These are phyloP conservation scores for Danio kyathit DNA, from an alignment of 2,797 vertebrate species.

Conservation along the genomic window DNA sequence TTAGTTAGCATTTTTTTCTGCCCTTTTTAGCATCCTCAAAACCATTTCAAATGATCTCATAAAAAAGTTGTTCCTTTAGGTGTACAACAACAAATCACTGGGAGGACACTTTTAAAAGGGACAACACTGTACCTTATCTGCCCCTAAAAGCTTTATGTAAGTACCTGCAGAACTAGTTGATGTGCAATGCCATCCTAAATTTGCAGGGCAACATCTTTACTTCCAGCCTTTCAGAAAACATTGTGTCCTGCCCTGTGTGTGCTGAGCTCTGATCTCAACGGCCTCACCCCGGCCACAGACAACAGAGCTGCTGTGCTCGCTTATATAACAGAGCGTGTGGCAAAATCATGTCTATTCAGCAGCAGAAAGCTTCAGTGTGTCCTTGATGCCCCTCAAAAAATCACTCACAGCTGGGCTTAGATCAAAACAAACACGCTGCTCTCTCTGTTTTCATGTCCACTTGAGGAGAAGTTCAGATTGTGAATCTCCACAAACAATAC, in stretches of 20 bases:
- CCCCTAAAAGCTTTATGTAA: background rate
- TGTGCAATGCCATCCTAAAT: background rate
- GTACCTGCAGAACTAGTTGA: background rate
- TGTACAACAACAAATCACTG: background rate
- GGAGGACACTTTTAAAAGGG: background rate
- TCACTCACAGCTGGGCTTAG: background rate
- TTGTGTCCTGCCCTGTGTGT: slow-evolving; percentile 1
- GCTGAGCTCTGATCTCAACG: slow-evolving; percentile 12
- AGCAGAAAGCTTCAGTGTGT: slow-evolving; percentile 10
- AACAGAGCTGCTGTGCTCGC: slow-evolving; percentile 15
- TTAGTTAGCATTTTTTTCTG: too few relatives aligned
- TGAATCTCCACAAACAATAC: slow-evolving; percentile 15
- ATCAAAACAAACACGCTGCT: background rate
- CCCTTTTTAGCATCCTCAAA: background rate
- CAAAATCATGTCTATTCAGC: slow-evolving; percentile 11
- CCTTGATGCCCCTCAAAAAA: background rate
- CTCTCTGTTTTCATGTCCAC: background rate
- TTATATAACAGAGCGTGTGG: background rate
- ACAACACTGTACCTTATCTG: background rate
- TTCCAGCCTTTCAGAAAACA: background rate
- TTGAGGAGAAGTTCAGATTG: background rate
- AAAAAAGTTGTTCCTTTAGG: background rate
- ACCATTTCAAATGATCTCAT: background rate
- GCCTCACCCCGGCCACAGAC: slow-evolving; percentile 3
- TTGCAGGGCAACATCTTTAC: background rate